phyloP scores from a whole-genome alignment of 2,797 vertebrate species.

The Danio jaintianensis region DNA sequence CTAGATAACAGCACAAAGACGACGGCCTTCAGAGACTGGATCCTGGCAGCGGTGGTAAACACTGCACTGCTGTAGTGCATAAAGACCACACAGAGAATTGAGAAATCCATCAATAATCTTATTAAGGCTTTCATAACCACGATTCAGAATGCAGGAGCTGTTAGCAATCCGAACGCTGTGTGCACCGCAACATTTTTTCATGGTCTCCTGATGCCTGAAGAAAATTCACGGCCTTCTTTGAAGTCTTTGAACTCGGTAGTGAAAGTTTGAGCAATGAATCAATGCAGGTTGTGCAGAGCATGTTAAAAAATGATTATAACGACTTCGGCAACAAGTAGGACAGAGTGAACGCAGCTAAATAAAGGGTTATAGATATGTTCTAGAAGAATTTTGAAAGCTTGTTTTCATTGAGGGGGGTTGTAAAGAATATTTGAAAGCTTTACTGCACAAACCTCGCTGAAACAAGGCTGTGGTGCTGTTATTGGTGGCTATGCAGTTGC shows the following conservation, averaged over 20 bases:
- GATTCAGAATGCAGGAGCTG: conserved; percentile 42
- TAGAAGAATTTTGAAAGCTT: too few relatives aligned
- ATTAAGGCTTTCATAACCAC: conserved; percentile 5
- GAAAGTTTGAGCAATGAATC: conserved; percentile 50
- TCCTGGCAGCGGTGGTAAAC: neutral
- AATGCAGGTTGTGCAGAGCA: conserved; percentile 24
- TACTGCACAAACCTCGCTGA: too few relatives aligned
- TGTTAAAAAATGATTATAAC: conserved; percentile 18
- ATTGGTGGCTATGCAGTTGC: too few relatives aligned
- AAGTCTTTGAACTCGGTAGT: conserved; percentile 53
- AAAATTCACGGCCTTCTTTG: conserved; percentile 48
- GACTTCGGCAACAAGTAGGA: conserved; percentile 22
- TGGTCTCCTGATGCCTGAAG: conserved; percentile 31
- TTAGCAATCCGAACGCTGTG: conserved; percentile 40
- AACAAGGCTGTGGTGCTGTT: too few relatives aligned
- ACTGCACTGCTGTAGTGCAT: neutral
- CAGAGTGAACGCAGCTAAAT: neutral
- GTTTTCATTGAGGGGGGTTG: too few relatives aligned
- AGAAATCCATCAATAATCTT: conserved; percentile 45
- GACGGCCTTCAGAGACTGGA: neutral
- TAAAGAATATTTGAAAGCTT: too few relatives aligned
- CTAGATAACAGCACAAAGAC: neutral
- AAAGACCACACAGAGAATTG: conserved; percentile 29
- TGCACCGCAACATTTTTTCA: conserved; percentile 43
- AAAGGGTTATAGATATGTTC: too few relatives aligned